Evolutionary conservation across 2,797 vertebrate species (phyloP).

Genomic region (Sus cebifrons): DNA sequence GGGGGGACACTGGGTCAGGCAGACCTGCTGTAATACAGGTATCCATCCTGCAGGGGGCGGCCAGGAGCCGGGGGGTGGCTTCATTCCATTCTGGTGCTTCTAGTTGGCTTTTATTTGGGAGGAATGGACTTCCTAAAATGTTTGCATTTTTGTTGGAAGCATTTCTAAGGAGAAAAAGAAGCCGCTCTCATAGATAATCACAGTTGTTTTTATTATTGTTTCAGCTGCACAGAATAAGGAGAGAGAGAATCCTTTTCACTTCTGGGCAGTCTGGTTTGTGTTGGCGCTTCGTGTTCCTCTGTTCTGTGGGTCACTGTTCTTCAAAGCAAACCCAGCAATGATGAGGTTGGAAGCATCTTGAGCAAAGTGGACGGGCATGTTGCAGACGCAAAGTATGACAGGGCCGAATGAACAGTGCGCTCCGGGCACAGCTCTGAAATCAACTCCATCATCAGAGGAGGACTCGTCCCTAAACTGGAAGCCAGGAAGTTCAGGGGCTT

Average conservation of each 20-base stretch:
- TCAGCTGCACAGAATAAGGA: background rate
- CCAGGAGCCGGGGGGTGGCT: fast-evolving
- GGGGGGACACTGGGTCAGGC: fast-evolving
- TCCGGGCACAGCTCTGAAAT: background rate
- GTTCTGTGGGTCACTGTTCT: background rate
- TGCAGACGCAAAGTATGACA: background rate
- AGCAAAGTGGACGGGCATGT: slow-evolving; percentile 53
- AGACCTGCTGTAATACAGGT: background rate
- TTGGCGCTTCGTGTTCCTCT: background rate
- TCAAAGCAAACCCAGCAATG: background rate
- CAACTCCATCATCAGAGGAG: too few species aligned
- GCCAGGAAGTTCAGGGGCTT: background rate
- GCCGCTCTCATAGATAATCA: background rate
- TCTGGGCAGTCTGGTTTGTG: background rate
- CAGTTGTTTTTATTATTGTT: slow-evolving; percentile 44
- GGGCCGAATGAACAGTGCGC: background rate
- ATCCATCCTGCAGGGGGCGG: too few species aligned
- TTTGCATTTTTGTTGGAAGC: background rate
- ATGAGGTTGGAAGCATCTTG: background rate
- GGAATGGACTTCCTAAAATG: background rate
- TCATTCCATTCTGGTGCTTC: background rate
- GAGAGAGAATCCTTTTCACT: background rate
- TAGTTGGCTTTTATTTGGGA: background rate
- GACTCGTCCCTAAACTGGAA: background rate
- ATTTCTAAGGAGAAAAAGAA: background rate